phyloP scores from a whole-genome alignment of 2,113 vertebrate genomes.

The Bubalus kerabau region DNA sequence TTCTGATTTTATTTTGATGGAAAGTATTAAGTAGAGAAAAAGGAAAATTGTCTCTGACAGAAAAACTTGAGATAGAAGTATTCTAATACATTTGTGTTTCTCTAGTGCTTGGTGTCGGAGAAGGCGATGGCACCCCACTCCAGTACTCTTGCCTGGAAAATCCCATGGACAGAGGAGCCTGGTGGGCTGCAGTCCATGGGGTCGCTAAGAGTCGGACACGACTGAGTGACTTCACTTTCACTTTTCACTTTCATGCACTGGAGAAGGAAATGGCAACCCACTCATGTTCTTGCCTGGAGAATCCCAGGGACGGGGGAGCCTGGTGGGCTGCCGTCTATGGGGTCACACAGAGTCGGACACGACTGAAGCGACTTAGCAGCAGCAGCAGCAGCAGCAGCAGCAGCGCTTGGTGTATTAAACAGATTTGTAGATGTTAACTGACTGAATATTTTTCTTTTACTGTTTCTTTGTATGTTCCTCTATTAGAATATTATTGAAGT shows the following conservation, averaged over 20 bases:
- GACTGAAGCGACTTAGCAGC: too few relatives aligned
- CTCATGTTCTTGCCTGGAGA: too few relatives aligned
- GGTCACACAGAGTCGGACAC: fast-evolving
- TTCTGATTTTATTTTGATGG: neutral
- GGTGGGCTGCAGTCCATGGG: too few relatives aligned
- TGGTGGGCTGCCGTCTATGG: too few relatives aligned
- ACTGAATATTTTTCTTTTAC: neutral
- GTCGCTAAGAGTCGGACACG: fast-evolving
- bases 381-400: too few relatives aligned
- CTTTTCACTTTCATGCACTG: too few relatives aligned
- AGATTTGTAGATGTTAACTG: neutral
- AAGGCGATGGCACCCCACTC: too few relatives aligned
- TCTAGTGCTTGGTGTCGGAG: neutral
- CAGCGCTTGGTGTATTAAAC: neutral
- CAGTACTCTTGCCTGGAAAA: too few relatives aligned
- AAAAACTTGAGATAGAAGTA: neutral
- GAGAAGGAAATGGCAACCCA: too few relatives aligned
- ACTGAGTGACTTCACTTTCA: too few relatives aligned
- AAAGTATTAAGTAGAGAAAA: neutral
- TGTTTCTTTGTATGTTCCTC: neutral
- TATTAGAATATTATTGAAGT: neutral
- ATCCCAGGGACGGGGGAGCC: too few relatives aligned
- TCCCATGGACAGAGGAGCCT: too few relatives aligned
- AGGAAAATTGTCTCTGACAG: neutral
- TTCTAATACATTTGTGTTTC: neutral